Base-by-base conservation (phyloP, 2,888 invertebrate species). In the Cheilosia soror region DNA sequence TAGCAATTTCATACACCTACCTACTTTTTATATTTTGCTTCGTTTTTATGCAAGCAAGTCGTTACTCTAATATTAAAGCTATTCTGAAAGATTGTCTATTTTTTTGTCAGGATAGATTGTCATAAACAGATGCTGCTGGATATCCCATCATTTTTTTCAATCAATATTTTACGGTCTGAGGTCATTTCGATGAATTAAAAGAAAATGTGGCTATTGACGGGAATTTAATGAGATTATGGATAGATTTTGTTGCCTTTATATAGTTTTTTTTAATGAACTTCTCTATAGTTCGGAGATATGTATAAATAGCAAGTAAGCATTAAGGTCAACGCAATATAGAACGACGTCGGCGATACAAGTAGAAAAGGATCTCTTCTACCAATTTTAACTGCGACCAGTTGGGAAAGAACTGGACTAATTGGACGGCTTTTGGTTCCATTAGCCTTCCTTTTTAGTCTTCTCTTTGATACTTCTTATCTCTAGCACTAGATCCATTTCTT, bases 201-300 rank as follows among this genome's bases (percentile, higher is more conserved):
- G 15, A 20, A 47, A 47, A 20, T 47, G 7, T 9, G 15, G 47
- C 20, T 15, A 7, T n/a, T 47, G 47, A 71, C 71, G 47, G 71
- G 58, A 76, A 82, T 82, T 7, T 47, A 15, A 47, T 47, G 15
- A 76, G 76, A 69, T 82, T 76, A 76, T 76, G 60, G 71, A 82
- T 71, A 44, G 69, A 81, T 81, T 75, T 71, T 58, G 51, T 69
- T 76, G 42, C 13, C 13, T 42, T 5, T 13, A n/a, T n/a, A n/a
- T n/a, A n/a, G n/a, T 27, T 33, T 51, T n/a, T 40, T 51, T 71
- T 1, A 20, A 20, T 20, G 20, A 20, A 20, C 2, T 2, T 20
- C 1, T 20, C 20, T 20, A 20, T 20, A 2, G 20, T 20, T 20
- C 20, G 20, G 20, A 20, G 20, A 20, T 20, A 20, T 20, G 20